Percentiles rank a stretch among this genome's conserved stretches.
phyloP scores from a whole-genome alignment of 2,888 invertebrate genomes.

The Labia minor region DNA sequence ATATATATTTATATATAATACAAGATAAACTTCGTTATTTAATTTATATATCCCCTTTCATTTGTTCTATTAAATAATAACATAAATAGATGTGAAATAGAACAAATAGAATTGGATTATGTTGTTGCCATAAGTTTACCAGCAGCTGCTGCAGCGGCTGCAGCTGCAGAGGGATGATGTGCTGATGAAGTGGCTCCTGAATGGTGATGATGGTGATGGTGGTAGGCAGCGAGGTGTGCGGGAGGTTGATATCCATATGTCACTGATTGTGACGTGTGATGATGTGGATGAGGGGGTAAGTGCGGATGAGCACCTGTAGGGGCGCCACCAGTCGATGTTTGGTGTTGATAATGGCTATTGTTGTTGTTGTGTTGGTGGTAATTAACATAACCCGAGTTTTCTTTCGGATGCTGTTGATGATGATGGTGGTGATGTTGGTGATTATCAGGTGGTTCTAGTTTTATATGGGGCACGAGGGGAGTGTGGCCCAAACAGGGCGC shows the following conservation, averaged over 20 bases:
- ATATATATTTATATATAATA: too few species aligned
- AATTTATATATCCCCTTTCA: too few species aligned
- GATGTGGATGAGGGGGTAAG: conserved; percentile 19
- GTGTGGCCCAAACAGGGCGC: conserved; percentile 46
- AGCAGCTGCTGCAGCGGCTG: conserved; percentile 48
- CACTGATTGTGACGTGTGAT: conserved; percentile 14
- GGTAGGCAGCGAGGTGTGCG: conserved; percentile 20
- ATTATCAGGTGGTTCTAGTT: conserved; percentile 22
- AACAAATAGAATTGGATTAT: conserved; percentile 35
- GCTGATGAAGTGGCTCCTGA: conserved; percentile 64
- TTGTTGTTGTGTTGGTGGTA: conserved; percentile 20
- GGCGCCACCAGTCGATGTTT: neutral
- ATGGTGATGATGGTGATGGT: conserved; percentile 21
- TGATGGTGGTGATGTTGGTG: conserved; percentile 19
- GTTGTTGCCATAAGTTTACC: conserved; percentile 76
- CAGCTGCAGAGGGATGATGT: conserved; percentile 40
- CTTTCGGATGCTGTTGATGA: conserved; percentile 18
- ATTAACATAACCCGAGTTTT: conserved; percentile 13
- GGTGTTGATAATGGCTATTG: conserved; percentile 15
- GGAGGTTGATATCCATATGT: conserved; percentile 16
- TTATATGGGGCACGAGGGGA: conserved; percentile 39
- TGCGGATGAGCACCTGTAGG: conserved; percentile 19
- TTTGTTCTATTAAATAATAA: too few species aligned
- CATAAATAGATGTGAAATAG: too few species aligned
- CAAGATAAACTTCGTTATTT: too few species aligned